Conservation (phyloP, 2,797 vertebrate species). For the Carcharodon carcharias region DNA sequence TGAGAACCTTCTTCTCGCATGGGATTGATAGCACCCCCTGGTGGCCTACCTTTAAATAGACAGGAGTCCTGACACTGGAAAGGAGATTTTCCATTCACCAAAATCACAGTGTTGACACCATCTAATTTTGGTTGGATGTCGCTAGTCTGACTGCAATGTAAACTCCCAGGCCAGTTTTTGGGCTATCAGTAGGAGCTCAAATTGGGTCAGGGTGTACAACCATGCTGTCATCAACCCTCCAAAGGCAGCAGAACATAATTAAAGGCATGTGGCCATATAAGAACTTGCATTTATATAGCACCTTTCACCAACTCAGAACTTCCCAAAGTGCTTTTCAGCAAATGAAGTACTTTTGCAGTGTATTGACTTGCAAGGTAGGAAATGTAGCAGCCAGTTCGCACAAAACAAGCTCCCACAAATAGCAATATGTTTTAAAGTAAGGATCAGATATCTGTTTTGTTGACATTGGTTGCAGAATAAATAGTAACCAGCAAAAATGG, state of each 20-base stretch:
- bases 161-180: background rate
- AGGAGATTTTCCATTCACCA: background rate
- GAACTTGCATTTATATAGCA: background rate
- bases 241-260: background rate
- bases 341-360: background rate
- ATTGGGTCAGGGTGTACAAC: background rate
- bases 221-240: background rate
- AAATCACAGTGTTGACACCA: background rate
- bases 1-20: background rate
- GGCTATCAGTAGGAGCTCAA: background rate
- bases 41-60: background rate
- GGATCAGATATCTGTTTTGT: background rate
- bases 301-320: background rate
- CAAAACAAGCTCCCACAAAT: background rate
- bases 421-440: background rate
- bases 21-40: background rate
- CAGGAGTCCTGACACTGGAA: background rate
- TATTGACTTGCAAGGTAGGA: background rate
- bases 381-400: background rate
- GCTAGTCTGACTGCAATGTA: background rate
- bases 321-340: background rate
- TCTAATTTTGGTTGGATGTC: background rate
- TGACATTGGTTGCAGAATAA: background rate
- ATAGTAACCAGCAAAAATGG: background rate
- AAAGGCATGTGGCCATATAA: background rate